phyloP scores from a whole-genome alignment of 2,888 invertebrate species.

The Malacosoma neustria region DNA sequence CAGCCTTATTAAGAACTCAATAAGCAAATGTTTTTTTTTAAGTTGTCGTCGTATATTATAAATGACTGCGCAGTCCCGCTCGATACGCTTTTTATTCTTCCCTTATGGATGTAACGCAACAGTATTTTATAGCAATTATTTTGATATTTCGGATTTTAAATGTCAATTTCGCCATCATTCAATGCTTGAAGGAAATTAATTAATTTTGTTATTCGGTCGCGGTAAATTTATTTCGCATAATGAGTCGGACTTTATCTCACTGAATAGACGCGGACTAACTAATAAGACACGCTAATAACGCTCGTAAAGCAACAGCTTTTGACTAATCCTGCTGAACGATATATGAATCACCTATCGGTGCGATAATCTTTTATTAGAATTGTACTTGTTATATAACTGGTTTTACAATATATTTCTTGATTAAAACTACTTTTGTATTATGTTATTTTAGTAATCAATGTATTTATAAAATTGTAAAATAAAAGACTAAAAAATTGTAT shows the following conservation, averaged over 20 bases:
- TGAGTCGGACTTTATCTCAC: constrained; percentile 53
- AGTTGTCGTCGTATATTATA: constrained; percentile 70
- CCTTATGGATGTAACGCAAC: no score
- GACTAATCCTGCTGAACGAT: constrained; percentile 29
- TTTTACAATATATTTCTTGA: no score
- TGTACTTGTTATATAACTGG: no score
- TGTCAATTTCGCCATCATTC: constrained; percentile 72
- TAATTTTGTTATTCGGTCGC: constrained; percentile 34
- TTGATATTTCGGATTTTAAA: constrained; percentile 69
- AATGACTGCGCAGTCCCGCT: constrained; percentile 46
- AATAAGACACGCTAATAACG: constrained; percentile 53
- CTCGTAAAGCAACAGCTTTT: constrained; percentile 43
- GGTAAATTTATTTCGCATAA: constrained; percentile 57
- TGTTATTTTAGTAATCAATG: no score
- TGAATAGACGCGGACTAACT: constrained; percentile 56
- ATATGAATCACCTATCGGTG: constrained; percentile 5
- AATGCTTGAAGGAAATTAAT: constrained; percentile 65
- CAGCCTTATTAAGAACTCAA: constrained; percentile 71
- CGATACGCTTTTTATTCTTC: constrained; percentile 58
- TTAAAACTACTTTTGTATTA: no score
- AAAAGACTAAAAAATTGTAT: no score
- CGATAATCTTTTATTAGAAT: background rate
- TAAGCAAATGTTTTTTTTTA: constrained; percentile 75
- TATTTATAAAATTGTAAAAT: no score
- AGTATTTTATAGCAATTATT: constrained; percentile 74